Base-by-base conservation (phyloP, 2,797 vertebrate genomes). In the Halcyon badia region DNA sequence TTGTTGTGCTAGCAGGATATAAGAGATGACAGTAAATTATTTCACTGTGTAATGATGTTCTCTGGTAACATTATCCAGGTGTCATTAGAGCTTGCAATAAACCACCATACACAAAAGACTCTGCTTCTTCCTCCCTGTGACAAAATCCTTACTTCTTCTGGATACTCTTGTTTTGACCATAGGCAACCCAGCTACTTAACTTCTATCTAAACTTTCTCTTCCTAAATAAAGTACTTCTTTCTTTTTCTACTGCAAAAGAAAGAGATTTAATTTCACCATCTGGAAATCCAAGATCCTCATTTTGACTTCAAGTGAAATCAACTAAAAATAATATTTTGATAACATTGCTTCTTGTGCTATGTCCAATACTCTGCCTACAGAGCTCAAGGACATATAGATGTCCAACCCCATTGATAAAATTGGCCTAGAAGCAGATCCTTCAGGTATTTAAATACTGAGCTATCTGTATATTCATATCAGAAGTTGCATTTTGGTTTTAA, bases 21-120 rank as follows among this genome's bases (percentile, higher is more conserved):
- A 62, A 95, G 75, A 92, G 81, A 77, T 89, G 84, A 87, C 41
- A 94, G 92, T 92, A 90, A 97, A 95, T 97, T 70, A 85, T 96
- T 94, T 90, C 56, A 54, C 86, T 91, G 88, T 93, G 44, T 73
- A 52, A 52, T 44, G 31, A 64, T 33, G 64, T 52, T 95, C 94
- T 80, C 70, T 90, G 41, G 77, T 92, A 96, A 92, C 24, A 12
- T 79, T 73, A 90, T 80, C n/a, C 90, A 64, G 56, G 78, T 91
- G 80, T 78, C 48, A 68, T 94, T 91, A 92, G 30, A 84, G 78
- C 64, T 81, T 93, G 90, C 81, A 90, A 57, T 93, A 97, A 97
- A 88, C 80, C 58, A 82, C 60, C 42, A 12, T 21, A 82, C 68
- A 89, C 88, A 96, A 94, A 94, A 94, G 86, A 48, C 49, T 76